Evolutionary conservation across 2,113 vertebrate species (phyloP).

Genomic region (Pseudopipra pipra): DNA sequence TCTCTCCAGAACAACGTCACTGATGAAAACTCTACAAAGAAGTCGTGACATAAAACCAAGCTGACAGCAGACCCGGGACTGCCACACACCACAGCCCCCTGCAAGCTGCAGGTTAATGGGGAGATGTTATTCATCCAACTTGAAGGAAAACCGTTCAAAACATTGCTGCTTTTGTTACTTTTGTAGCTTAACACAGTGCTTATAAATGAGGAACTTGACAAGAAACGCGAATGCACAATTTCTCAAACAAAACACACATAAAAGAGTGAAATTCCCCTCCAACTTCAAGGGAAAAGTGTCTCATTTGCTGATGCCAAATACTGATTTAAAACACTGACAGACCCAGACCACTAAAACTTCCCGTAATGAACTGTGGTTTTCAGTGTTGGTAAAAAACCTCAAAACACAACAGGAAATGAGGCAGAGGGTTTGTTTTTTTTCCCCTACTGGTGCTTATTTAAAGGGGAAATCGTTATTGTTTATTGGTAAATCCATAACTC

Average conservation of each 20-base stretch:
- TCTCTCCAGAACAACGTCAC: background rate
- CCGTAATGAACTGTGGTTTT: conserved; percentile 66
- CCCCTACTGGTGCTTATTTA: background rate
- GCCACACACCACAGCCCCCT: background rate
- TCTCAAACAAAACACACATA: conserved; percentile 35
- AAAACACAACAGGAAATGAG: conserved; percentile 72
- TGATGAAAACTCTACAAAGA: background rate
- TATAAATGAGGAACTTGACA: conserved; percentile 8
- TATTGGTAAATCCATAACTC: conserved; percentile 24
- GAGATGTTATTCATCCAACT: background rate
- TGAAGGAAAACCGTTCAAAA: background rate
- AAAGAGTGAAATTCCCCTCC: conserved; percentile 51
- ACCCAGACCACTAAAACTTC: conserved; percentile 68
- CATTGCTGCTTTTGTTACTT: background rate
- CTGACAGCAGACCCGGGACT: background rate
- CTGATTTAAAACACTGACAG: conserved; percentile 53
- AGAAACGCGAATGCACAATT: background rate
- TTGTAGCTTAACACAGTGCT: background rate
- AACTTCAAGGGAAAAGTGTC: conserved; percentile 52
- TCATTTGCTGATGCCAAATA: conserved; percentile 49
- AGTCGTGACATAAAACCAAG: background rate
- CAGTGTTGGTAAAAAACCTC: conserved; percentile 68
- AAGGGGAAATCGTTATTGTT: conserved; percentile 1
- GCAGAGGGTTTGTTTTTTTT: conserved; percentile 49
- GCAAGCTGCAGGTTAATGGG: background rate